Evolutionary conservation across 1,140 invertebrate genomes (phyloP).

Genomic region (Rhysida immarginata): DNA sequence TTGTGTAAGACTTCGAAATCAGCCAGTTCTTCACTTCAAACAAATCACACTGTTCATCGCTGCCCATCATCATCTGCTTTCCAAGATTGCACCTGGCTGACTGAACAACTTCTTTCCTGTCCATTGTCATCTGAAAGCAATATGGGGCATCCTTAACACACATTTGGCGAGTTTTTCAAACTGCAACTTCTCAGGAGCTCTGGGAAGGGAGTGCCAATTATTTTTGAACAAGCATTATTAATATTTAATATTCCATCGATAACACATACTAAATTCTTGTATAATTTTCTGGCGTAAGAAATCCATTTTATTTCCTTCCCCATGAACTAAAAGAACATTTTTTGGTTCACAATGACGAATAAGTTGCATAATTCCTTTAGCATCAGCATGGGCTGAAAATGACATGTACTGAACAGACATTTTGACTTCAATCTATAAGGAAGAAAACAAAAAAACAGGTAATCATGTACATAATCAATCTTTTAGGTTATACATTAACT

Average conservation of each 20-base stretch:
- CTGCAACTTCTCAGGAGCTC: not conserved
- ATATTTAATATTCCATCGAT: too few species aligned
- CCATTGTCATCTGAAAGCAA: too few species aligned
- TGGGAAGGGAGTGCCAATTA: too few species aligned
- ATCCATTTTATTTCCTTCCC: conserved; percentile 71
- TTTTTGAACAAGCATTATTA: not conserved
- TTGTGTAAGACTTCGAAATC: too few species aligned
- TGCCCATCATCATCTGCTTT: too few species aligned
- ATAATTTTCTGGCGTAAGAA: conserved; percentile 86
- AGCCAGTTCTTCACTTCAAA: too few species aligned
- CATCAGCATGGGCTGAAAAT: conserved; percentile 98
- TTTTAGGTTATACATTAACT: too few species aligned
- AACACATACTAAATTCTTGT: conserved; percentile 45
- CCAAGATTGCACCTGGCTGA: too few species aligned
- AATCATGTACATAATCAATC: too few species aligned
- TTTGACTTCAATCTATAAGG: conserved; percentile 70
- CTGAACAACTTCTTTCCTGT: too few species aligned
- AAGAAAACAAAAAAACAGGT: not conserved
- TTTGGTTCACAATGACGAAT: conserved; percentile 95
- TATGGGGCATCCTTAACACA: not conserved
- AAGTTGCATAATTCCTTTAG: conserved; percentile 99
- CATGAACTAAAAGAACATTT: conserved; percentile 96
- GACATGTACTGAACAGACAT: conserved; percentile 99
- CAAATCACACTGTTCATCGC: too few species aligned
- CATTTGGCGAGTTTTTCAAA: not conserved